Evolutionary conservation across 2,797 vertebrate species (phyloP).

Genomic region (Danionella dracula): DNA sequence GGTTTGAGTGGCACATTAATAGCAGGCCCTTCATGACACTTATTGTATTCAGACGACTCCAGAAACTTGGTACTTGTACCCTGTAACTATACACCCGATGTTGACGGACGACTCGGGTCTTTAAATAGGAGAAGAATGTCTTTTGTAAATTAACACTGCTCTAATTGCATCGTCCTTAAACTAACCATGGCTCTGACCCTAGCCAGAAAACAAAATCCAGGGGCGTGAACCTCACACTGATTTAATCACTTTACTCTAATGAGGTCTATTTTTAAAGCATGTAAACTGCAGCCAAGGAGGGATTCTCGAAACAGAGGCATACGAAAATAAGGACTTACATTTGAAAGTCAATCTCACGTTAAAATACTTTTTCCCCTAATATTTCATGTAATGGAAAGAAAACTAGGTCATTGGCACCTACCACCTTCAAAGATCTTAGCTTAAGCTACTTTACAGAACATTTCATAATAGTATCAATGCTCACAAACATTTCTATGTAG

Average conservation of each 20-base stretch:
- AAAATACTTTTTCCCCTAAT: no score
- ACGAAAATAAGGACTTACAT: neutral
- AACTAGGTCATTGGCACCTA: no score
- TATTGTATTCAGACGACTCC: slow-evolving; percentile 30
- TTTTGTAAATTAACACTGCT: slow-evolving; percentile 41
- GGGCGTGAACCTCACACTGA: slow-evolving; percentile 23
- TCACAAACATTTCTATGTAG: neutral
- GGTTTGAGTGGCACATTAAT: slow-evolving; percentile 36
- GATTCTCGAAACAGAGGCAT: slow-evolving; percentile 8
- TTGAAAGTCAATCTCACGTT: neutral
- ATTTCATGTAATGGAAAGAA: no score
- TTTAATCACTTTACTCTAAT: slow-evolving; percentile 43
- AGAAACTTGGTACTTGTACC: slow-evolving; percentile 11
- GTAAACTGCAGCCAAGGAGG: slow-evolving; percentile 13
- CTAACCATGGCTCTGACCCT: slow-evolving; percentile 40
- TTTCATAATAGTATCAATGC: slow-evolving; percentile 8
- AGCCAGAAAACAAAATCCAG: slow-evolving; percentile 24
- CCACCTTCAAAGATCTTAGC: neutral
- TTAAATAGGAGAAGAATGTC: slow-evolving; percentile 39
- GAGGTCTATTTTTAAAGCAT: slow-evolving; percentile 42
- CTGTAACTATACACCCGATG: slow-evolving; percentile 37
- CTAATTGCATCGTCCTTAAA: slow-evolving; percentile 42
- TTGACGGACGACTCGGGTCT: slow-evolving; percentile 23
- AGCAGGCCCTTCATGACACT: slow-evolving; percentile 6
- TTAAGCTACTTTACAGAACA: neutral